These are phyloP conservation scores for Acrocephalus scirpaceus DNA, from an alignment of 2,797 vertebrate genomes.

Conservation along the genomic window DNA sequence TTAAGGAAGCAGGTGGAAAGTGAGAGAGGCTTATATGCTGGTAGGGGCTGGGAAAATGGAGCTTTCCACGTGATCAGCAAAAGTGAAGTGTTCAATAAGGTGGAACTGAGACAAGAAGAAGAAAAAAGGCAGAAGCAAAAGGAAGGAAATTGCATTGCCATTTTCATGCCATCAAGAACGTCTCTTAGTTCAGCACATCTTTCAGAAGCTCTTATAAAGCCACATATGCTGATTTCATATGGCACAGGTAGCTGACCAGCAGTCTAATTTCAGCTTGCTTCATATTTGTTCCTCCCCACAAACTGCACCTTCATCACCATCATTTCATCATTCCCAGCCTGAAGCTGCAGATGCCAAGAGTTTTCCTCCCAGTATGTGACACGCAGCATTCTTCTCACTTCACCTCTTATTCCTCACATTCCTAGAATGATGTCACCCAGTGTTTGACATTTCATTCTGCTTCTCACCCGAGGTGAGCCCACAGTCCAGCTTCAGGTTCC, in stretches of 20 bases:
- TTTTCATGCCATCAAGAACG: neutral
- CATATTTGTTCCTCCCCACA: neutral
- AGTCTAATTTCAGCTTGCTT: neutral
- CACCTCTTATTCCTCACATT: neutral
- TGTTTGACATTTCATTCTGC: neutral
- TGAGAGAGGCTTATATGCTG: neutral
- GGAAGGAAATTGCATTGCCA: neutral
- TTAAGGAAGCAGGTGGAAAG: slow-evolving; percentile 19
- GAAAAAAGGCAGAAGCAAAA: neutral
- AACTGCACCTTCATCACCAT: neutral
- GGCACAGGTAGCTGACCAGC: neutral
- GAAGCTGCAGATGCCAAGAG: neutral
- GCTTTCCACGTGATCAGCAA: neutral
- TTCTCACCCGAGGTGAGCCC: fast-evolving
- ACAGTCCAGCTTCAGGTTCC: neutral
- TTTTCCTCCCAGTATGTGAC: neutral
- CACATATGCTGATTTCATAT: neutral
- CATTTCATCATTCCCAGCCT: neutral
- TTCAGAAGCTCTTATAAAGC: neutral
- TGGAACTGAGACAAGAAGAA: neutral
- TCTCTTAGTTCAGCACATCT: neutral
- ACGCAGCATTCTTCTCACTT: neutral
- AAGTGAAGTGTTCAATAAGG: neutral
- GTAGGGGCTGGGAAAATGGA: neutral
- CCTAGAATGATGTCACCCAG: neutral